Evolutionary conservation across 2,113 vertebrate species (phyloP), one percentile per base, ranked within the genome.

Genomic region (Rafetus swinhoei): DNA sequence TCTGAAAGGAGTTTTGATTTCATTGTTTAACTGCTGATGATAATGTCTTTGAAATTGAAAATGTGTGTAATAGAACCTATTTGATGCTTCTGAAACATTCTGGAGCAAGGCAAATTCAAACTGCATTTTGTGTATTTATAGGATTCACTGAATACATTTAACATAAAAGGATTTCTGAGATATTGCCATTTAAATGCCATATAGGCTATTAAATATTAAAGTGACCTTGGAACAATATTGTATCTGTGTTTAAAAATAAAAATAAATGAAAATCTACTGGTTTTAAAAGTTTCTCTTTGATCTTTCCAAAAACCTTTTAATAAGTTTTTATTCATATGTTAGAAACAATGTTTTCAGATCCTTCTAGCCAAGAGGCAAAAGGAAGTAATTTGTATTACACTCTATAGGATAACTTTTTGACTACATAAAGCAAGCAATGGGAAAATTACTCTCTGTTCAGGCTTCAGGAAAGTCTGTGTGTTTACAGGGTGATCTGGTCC

Each of bases 281-380:
- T 95, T 91, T 79, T 93, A 90, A 82, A 95, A 96, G 74, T 89
- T 98, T 95, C 77, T 90, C 94, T 98, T 97, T 97, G 90, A 97
- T 98, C 94, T 97, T 97, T 96, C 82, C 94, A 97, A 98, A 97
- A 97, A 90, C 87, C 89, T 97, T 92, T 98, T 97, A 79, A 69
- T 84, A 69, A 94, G 45, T 50, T 97, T 97, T 97, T 95, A 81
- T 88, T 22, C 84, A 90, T 92, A 22, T 80, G 76, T 92, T 91
- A 85, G 96, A 96, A 96, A 96, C 88, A 92, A 39, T 90, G 90
- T 90, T 57, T 97, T 97, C 76, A 55, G 96, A 95, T 97, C 95
- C 88, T 97, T 96, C 80, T 95, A 88, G 32, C 21, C 72, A 27
- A 97, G 90, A 89, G 95, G 97, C 95, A 97, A 97, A 96, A 93